These are phyloP conservation scores for Gryllus longicercus DNA, from an alignment of 2,888 invertebrate species.

Conservation along the genomic window DNA sequence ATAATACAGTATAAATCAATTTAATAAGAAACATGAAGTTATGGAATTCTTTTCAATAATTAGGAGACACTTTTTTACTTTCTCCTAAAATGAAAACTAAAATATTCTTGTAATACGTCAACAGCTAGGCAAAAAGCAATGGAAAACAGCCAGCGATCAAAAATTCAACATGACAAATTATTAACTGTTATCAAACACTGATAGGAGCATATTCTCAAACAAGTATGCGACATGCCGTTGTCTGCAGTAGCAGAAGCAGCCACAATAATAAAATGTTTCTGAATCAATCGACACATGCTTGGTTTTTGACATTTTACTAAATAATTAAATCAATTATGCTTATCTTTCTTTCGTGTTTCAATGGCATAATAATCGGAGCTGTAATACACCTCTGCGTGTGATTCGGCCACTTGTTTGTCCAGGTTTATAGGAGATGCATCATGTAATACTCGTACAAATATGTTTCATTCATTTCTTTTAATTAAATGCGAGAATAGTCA, in stretches of 20 bases:
- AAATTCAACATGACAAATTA: slow-evolving; percentile 37
- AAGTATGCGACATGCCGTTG: slow-evolving; percentile 18
- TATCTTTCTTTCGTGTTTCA: slow-evolving; percentile 26
- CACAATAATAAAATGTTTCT: neutral
- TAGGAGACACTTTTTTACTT: slow-evolving; percentile 21
- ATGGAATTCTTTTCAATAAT: slow-evolving; percentile 29
- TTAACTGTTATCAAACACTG: slow-evolving; percentile 32
- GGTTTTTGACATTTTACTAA: neutral
- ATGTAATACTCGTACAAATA: neutral
- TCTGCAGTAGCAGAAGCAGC: slow-evolving; percentile 8
- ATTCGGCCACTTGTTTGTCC: neutral
- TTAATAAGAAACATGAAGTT: slow-evolving; percentile 35
- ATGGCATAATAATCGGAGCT: slow-evolving; percentile 35
- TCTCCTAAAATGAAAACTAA: slow-evolving; percentile 30
- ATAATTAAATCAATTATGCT: slow-evolving; percentile 9
- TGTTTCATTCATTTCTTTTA: neutral
- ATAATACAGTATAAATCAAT: slow-evolving; percentile 35
- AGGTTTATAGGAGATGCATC: slow-evolving; percentile 19
- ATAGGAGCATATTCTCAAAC: slow-evolving; percentile 36
- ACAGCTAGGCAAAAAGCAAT: slow-evolving; percentile 38
- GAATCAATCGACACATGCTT: neutral
- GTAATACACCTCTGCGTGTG: slow-evolving; percentile 19
- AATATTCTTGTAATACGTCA: slow-evolving; percentile 34
- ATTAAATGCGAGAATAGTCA: neutral
- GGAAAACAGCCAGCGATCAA: slow-evolving; percentile 35